Base-by-base conservation (phyloP, 2,113 vertebrate species). In the Phycodurus eques region DNA sequence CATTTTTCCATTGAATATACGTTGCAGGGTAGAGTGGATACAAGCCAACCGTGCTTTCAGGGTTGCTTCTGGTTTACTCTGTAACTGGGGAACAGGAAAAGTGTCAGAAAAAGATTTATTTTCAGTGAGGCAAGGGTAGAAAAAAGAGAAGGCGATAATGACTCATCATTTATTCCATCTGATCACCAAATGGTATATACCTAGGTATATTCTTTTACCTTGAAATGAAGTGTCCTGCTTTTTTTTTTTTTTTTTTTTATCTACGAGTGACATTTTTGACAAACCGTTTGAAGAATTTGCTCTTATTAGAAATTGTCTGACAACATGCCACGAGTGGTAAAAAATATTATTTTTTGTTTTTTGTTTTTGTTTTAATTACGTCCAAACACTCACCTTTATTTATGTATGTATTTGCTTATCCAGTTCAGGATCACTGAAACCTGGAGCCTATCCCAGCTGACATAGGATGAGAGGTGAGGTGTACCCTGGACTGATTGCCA, bases 121-220 rank as follows among this genome's bases (percentile, higher is more conserved):
- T 69, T 73, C 12, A n/a, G 53, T 31, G 4, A 5, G 47, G 61
- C 19, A 35, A 49, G 44, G 8, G 9, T 53, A 53, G 2, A 53
- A n/a, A 19, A 35, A 59, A 75, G 27, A 72, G 12, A 20, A 47
- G 8, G 35, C 57, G 62, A 54, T 70, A 70, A 78, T 79, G 73
- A 73, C 47, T 31, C 59, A 70, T 74, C 60, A 60, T 85, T 46
- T 75, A 49, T 78, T 80, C 61, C 60, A 75, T 84, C 81, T 75
- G 67, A 69, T 79, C 53, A 46, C 53, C 60, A 77, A 80, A 74
- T 71, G 77, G 74, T 80, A 13, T 19, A 15, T 59, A 10, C 22
- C 59, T 80, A 78, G 82, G 79, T 73, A 74, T 87, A 78, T 86
- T 88, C 84, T 87, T 87, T 85, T 75, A 88, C 88, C 85, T 88